Evolutionary conservation across 1,140 invertebrate genomes (phyloP).

Genomic region (Manduca sexta): DNA sequence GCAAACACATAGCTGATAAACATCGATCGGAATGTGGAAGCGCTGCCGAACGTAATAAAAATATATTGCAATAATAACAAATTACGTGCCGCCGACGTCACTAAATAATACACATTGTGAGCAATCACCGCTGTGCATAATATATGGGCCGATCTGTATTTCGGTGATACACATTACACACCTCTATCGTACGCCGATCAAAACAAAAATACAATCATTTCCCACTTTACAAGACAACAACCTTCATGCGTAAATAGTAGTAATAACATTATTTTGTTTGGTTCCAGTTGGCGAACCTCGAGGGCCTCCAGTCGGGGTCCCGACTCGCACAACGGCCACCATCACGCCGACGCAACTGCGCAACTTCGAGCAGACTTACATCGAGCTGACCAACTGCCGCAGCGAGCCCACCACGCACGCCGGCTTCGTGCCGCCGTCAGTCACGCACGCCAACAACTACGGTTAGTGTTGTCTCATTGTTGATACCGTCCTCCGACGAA

Average conservation of each 20-base stretch:
- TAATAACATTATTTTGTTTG: constrained; percentile 27
- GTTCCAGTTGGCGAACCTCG: constrained; percentile 85
- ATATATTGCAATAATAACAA: too few relatives aligned
- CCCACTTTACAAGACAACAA: too few relatives aligned
- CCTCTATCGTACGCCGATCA: too few relatives aligned
- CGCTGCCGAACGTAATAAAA: neutral
- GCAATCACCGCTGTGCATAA: too few relatives aligned
- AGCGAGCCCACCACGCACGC: constrained; percentile 86
- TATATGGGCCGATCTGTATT: too few relatives aligned
- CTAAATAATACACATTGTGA: too few relatives aligned
- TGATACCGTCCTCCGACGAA: too few relatives aligned
- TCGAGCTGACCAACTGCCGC: constrained; percentile 80
- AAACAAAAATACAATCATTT: too few relatives aligned
- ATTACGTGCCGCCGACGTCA: too few relatives aligned
- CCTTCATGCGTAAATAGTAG: too few relatives aligned
- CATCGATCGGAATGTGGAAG: constrained; percentile 59
- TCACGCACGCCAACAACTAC: constrained; percentile 66
- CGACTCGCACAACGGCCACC: constrained; percentile 92
- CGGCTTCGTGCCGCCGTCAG: constrained; percentile 85
- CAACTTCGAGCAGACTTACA: constrained; percentile 90
- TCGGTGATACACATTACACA: too few relatives aligned
- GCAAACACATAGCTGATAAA: constrained; percentile 57
- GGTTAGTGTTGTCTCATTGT: constrained; percentile 45
- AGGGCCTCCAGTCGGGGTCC: constrained; percentile 88
- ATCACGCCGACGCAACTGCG: constrained; percentile 94